Percentiles rank a stretch among this genome's conserved stretches.
Evolutionary conservation across 2,113 vertebrate genomes (phyloP).

Genomic region (Dinomys branickii): DNA sequence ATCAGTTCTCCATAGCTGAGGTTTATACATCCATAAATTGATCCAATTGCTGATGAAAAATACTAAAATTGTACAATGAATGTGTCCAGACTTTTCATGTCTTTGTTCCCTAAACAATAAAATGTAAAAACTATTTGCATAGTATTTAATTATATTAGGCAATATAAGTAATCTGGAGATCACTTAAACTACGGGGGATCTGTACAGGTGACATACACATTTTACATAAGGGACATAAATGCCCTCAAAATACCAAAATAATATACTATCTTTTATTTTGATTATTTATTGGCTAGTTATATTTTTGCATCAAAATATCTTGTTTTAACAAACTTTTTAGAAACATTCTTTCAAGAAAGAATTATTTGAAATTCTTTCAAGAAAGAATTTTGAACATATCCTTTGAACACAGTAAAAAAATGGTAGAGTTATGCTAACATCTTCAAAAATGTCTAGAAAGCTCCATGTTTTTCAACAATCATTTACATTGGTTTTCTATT

Average conservation of each 20-base stretch:
- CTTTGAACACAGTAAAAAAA: neutral
- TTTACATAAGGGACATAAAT: neutral
- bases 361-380: neutral
- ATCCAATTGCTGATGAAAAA: neutral
- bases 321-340: neutral
- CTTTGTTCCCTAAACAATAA: neutral
- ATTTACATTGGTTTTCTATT: neutral
- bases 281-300: neutral
- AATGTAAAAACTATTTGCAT: neutral
- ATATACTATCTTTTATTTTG: neutral
- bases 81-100: neutral
- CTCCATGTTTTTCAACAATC: neutral
- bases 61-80: neutral
- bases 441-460: neutral
- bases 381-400: neutral
- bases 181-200: neutral
- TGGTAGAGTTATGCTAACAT: neutral
- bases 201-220: neutral
- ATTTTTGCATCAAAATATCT: neutral
- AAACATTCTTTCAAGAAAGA: neutral
- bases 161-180: neutral
- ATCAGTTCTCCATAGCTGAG: neutral
- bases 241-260: neutral
- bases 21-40: neutral
- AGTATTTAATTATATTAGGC: neutral